Evolutionary conservation across 2,888 invertebrate species (phyloP), one percentile per base, ranked within the genome.

Genomic region (Andrena trimmerana): DNA sequence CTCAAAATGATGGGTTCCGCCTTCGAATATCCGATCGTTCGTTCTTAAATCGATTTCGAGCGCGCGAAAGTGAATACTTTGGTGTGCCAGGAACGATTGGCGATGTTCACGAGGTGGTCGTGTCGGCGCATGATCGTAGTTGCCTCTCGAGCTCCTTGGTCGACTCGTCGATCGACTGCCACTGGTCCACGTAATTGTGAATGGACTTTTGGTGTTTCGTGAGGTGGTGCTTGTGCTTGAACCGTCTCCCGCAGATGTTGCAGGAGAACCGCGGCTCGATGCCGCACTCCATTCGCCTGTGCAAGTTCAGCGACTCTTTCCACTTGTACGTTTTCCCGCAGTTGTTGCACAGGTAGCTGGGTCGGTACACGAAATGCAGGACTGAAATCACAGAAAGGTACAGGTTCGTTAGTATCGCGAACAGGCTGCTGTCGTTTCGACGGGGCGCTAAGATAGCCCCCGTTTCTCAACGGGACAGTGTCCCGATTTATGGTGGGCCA

Each of bases 261-360:
- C 94, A 94, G 52, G 82, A 75, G 84, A 94, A 94, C 74, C 90
- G 91, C 4, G 94, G 94, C 76, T 91, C 92, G 70, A 89, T 90
- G 1, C 92, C 92, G 81, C 93, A 93, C 69, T 92, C 93, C 89
- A 92, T 85, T 65, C 93, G 89, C 77, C 88, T 86, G 83, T 93
- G 93, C 27, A 90, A 85, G 67, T 88, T 86, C 81, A 93, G 71
- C 0, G 92, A 91, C 68, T 91, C 90, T 67, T 86, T 89, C 90
- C 92, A 90, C 68, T 91, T 90, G 81, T 94, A 94, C 27, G 80
- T 83, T 60, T 91, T 93, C n/a, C 93, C 93, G 75, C 94, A 94
- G 27, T 69, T 87, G 31, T 85, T 78, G 75, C 94, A 93, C 36
- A 70, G 36, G 68, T 81, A 86, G 4, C 72, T 68, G 50, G 78